Conservation (phyloP, 2,888 invertebrate genomes). For the Epirrita christyi region DNA sequence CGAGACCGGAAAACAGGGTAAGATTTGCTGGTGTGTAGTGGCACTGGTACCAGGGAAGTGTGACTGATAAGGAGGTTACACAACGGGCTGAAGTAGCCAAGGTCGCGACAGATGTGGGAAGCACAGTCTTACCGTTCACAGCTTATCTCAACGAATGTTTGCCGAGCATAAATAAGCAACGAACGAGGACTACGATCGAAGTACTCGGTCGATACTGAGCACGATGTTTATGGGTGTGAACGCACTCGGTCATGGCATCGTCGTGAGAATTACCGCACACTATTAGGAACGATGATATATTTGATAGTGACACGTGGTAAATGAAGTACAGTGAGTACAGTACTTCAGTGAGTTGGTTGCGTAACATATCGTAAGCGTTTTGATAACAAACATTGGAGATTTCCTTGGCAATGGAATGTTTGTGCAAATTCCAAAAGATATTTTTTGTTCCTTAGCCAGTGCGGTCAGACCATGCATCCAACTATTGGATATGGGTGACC, state of each 20-base stretch:
- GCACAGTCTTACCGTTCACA: conserved; percentile 76
- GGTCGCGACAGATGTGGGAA: conserved; percentile 83
- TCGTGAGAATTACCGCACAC: conserved; percentile 73
- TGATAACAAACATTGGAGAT: conserved; percentile 38
- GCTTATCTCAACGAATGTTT: conserved; percentile 77
- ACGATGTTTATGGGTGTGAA: conserved; percentile 72
- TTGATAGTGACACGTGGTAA: conserved; percentile 73
- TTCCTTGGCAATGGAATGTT: conserved; percentile 4
- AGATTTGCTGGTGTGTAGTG: conserved; percentile 65
- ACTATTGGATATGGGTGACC: no score
- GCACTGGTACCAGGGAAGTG: conserved; percentile 64
- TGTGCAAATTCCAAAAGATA: conserved; percentile 14
- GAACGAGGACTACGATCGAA: conserved; percentile 53
- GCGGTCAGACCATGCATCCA: conserved; percentile 44
- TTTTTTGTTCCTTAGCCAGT: conserved; percentile 46
- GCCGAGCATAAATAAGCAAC: conserved; percentile 75
- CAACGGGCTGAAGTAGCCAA: conserved; percentile 76
- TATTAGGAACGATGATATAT: conserved; percentile 58
- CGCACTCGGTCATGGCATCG: conserved; percentile 64
- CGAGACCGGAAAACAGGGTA: conserved; percentile 75
- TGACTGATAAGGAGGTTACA: conserved; percentile 81
- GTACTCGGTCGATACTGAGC: conserved; percentile 57
- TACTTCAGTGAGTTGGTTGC: conserved; percentile 41
- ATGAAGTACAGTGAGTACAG: conserved; percentile 9
- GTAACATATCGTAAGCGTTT: conserved; percentile 47